These are phyloP conservation scores for Melitaea cinxia DNA, from an alignment of 1,140 invertebrate species.

Conservation along the genomic window DNA sequence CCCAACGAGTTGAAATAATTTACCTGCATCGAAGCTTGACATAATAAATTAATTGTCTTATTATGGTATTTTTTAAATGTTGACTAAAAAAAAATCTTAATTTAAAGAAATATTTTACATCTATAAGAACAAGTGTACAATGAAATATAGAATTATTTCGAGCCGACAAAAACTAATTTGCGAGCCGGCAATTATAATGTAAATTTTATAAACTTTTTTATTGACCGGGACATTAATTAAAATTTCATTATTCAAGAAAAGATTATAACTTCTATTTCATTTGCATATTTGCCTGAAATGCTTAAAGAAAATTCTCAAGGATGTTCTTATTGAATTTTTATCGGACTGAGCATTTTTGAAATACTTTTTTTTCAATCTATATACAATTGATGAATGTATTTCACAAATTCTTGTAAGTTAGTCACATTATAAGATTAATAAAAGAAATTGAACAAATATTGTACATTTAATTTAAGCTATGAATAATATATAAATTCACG, in stretches of 20 bases:
- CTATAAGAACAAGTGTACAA: neutral
- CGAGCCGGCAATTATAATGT: constrained; percentile 30
- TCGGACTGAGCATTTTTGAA: constrained; percentile 33
- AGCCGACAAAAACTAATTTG: constrained; percentile 37
- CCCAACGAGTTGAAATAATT: too few species aligned
- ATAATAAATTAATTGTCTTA: too few species aligned
- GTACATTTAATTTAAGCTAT: too few species aligned
- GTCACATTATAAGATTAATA: too few species aligned
- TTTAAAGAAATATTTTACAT: too few species aligned
- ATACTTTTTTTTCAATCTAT: neutral
- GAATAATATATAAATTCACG: too few species aligned
- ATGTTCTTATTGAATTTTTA: constrained; percentile 68
- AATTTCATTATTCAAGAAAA: constrained; percentile 72
- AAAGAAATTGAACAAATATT: too few species aligned
- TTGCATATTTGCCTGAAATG: constrained; percentile 71
- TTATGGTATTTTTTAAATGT: too few species aligned
- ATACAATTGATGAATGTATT: neutral
- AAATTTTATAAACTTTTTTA: constrained; percentile 44
- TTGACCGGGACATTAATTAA: constrained; percentile 67
- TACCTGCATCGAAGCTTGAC: too few species aligned
- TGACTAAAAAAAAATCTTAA: too few species aligned
- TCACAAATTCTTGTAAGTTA: too few species aligned
- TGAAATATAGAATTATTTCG: neutral
- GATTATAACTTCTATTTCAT: constrained; percentile 70
- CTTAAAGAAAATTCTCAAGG: constrained; percentile 60